Conservation (phyloP, 2,113 vertebrate species). For the Sclerurus mexicanus region DNA sequence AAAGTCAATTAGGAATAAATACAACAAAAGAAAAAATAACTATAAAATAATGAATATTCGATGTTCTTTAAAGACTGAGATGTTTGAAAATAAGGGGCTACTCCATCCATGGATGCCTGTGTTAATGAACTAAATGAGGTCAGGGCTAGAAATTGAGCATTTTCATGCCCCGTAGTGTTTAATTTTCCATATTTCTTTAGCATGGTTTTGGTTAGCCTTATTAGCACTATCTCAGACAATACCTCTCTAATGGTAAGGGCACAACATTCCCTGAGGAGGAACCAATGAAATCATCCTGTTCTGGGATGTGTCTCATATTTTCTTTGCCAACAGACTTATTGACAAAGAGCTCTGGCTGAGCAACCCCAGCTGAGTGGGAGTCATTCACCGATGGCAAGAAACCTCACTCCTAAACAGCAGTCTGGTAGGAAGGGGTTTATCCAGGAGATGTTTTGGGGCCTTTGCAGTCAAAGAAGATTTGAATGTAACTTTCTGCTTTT, state of each 20-base stretch:
- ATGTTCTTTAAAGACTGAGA: background rate
- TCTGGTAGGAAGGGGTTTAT: accelerated
- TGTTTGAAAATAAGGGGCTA: background rate
- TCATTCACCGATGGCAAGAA: accelerated
- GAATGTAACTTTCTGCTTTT: background rate
- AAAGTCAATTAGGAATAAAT: background rate
- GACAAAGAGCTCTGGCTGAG: background rate
- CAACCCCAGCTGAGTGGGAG: accelerated
- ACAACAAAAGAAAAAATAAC: background rate
- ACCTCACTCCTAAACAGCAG: background rate
- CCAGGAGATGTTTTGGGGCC: background rate
- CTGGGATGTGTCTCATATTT: background rate
- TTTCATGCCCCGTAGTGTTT: background rate
- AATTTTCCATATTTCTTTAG: background rate
- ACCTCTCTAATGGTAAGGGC: background rate
- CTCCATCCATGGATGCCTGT: background rate
- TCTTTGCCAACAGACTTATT: background rate
- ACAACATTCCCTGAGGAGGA: background rate
- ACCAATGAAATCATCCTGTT: background rate
- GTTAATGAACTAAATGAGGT: background rate
- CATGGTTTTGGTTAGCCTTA: background rate
- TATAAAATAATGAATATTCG: background rate
- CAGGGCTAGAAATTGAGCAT: background rate
- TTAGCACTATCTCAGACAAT: background rate
- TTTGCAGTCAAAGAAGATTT: background rate